Evolutionary conservation across 2,113 vertebrate species (phyloP), one percentile per base, ranked within the genome.

Genomic region (Heterotilapia buettikoferi): DNA sequence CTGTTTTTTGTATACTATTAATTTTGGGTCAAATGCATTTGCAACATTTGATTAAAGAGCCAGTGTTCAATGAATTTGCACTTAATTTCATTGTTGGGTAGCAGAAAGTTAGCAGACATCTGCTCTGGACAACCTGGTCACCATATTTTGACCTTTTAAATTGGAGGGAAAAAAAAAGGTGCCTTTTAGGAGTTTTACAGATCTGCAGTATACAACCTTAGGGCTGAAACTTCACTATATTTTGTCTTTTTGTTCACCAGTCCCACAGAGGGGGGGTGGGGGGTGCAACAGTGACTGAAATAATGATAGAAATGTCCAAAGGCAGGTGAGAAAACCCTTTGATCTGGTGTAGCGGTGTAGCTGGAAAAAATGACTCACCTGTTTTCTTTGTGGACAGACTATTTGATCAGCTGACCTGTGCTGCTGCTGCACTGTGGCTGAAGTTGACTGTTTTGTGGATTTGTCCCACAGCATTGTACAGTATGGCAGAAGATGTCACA

Each of bases 1-100:
- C 1, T 0, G 0, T 9, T 73, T 45, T 71, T 16, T 24, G 13
- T 16, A 18, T 16, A 18, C 68, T 18, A 29, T 26, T 3, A 3
- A 73, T 45, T 45, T 45, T 1, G 36, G 40, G 40, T 45, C 21
- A 73, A 26, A 73, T 47, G 13, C 24, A 73, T 29, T 26, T 73
- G n/a, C 68, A 47, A 47, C 21, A 9, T 6, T 24, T 73, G 66
- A 9, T 16, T 45, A 43, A 73, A 16, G 40, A 47, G 24, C 40
- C 14, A 47, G 4, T 10, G 16, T 76, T 45, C 13, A 73, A 10
- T 47, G 24, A 76, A 76, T 76, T 76, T 29, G 9, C 71, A 76
- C 24, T 18, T 76, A 11, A 47, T 47, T 73, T 18, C 13, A 26
- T 26, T 73, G 21, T 16, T 45, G 12, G 24, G 5, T 10, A 18